These are phyloP conservation scores for Tragelaphus scriptus DNA, from an alignment of 2,113 vertebrate genomes.

Conservation along the genomic window DNA sequence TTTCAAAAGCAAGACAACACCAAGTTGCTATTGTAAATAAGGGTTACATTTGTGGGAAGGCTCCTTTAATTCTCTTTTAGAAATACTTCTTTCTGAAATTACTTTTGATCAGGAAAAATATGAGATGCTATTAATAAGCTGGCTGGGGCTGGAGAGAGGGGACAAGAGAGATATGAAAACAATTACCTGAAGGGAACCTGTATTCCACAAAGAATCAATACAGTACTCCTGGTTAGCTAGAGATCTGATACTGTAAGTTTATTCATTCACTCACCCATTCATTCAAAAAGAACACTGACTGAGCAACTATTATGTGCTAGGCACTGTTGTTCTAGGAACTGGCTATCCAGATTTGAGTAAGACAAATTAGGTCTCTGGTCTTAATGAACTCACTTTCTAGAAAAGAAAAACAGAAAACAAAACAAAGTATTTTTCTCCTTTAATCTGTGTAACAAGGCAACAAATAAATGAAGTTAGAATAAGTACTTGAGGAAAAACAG, in stretches of 20 bases:
- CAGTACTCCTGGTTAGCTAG: neutral
- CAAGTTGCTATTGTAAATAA: neutral
- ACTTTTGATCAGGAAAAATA: neutral
- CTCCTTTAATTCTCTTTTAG: neutral
- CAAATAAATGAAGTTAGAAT: neutral
- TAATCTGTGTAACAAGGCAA: neutral
- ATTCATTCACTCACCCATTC: neutral
- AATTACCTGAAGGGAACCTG: neutral
- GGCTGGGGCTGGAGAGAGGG: neutral
- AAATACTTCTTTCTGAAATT: neutral
- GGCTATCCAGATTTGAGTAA: neutral
- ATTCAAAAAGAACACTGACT: neutral
- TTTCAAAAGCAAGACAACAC: neutral
- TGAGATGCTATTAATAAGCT: neutral
- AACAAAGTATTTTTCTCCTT: neutral
- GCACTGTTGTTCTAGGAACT: neutral
- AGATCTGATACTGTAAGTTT: neutral
- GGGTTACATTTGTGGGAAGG: neutral
- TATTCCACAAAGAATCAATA: neutral
- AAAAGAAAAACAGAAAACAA: neutral
- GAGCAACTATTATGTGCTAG: neutral
- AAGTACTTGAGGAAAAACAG: neutral
- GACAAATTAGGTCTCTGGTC: neutral
- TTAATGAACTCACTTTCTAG: neutral
- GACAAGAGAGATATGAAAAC: neutral